Conservation (phyloP, 2,113 vertebrate species). For the Meles meles region DNA sequence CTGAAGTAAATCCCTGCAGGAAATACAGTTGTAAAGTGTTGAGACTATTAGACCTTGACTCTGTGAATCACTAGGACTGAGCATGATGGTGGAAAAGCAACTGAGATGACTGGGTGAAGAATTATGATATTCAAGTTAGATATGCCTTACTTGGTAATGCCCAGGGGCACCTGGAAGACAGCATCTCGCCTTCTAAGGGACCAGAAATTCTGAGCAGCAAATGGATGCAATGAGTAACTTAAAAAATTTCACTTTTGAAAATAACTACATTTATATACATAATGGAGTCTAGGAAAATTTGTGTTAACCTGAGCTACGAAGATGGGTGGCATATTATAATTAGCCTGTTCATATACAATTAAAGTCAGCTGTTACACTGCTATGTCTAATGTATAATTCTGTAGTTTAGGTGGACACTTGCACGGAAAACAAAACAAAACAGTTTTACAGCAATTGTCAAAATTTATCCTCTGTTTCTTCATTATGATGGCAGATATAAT, state of each 20-base stretch:
- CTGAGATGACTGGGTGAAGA: background rate
- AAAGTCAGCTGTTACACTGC: background rate
- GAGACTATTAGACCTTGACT: background rate
- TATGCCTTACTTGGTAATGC: background rate
- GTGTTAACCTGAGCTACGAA: background rate
- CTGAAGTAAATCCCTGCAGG: background rate
- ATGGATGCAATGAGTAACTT: background rate
- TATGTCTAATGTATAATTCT: background rate
- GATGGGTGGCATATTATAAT: background rate
- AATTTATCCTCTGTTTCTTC: background rate
- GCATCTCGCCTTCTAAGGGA: background rate
- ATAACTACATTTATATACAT: background rate
- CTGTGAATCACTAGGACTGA: background rate
- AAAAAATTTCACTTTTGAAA: background rate
- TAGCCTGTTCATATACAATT: background rate
- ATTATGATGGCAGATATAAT: background rate
- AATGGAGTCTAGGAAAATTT: background rate
- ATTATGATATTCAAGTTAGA: background rate
- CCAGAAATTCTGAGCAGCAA: background rate
- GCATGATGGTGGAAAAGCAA: accelerated
- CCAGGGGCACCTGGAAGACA: too few relatives aligned
- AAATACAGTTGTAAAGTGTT: background rate
- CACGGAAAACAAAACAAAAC: background rate
- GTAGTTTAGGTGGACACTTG: background rate
- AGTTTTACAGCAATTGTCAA: background rate